Conservation (phyloP, 2,797 vertebrate genomes). For the Moxostoma hubbsi region DNA sequence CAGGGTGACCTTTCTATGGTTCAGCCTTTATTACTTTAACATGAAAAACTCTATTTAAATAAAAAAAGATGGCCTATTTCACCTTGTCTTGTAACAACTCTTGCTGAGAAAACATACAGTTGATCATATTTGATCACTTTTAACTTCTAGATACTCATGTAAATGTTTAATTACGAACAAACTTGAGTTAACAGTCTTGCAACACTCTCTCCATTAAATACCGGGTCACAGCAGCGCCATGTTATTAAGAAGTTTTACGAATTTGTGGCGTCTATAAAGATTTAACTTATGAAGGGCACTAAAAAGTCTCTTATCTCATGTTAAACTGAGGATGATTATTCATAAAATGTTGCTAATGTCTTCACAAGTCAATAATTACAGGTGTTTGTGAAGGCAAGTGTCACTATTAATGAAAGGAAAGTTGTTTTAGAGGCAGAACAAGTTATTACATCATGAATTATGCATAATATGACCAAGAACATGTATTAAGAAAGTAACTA, state of each 20-base stretch:
- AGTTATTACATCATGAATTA: too few species aligned
- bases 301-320: neutral
- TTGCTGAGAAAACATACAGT: conserved; percentile 19
- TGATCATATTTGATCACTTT: neutral
- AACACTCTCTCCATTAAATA: neutral
- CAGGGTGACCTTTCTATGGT: conserved; percentile 76
- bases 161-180: conserved; percentile 62
- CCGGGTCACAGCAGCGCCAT: neutral
- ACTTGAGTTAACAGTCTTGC: conserved; percentile 27
- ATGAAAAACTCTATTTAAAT: conserved; percentile 30
- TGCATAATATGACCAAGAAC: too few species aligned
- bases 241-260: neutral
- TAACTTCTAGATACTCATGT: conserved; percentile 20
- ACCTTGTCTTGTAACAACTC: conserved; percentile 14
- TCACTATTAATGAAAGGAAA: neutral
- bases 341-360: neutral
- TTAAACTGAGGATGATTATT: conserved; percentile 4
- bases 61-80: conserved; percentile 38
- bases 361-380: neutral
- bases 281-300: neutral
- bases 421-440: too few species aligned
- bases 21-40: conserved; percentile 59
- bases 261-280: too few species aligned
- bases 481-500: neutral
- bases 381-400: neutral